Evolutionary conservation across 2,888 invertebrate genomes (phyloP).

Genomic region (Caenorhabditis japonica): DNA sequence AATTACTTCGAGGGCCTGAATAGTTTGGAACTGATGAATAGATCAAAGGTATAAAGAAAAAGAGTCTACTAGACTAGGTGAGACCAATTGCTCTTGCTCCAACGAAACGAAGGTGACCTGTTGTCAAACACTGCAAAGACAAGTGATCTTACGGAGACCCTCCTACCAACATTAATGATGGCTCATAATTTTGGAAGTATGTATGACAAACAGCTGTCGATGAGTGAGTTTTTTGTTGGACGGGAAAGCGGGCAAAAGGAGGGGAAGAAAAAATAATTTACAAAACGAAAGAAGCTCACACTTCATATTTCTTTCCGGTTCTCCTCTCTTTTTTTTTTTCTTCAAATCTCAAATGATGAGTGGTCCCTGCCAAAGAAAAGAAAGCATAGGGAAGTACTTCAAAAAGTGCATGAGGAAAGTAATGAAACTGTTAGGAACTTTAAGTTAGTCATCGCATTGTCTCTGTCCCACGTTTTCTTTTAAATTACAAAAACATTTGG

Average conservation of each 20-base stretch:
- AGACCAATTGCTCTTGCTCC: slow-evolving; percentile 24
- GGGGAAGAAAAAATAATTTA: slow-evolving; percentile 20
- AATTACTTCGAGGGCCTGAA: no score
- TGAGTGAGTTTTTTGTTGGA: neutral
- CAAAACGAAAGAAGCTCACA: slow-evolving; percentile 20
- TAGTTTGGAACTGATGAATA: no score
- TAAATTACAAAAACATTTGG: no score
- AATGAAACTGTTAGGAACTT: neutral
- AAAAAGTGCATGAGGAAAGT: neutral
- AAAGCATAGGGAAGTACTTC: no score
- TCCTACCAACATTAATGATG: slow-evolving; percentile 34
- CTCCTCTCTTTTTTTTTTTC: slow-evolving; percentile 15
- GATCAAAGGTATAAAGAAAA: slow-evolving; percentile 13
- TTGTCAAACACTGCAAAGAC: slow-evolving; percentile 44
- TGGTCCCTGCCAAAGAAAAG: slow-evolving; percentile 3
- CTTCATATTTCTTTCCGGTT: slow-evolving; percentile 26
- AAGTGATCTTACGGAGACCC: slow-evolving; percentile 27
- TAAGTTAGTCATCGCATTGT: no score
- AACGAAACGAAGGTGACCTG: slow-evolving; percentile 31
- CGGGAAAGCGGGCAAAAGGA: neutral
- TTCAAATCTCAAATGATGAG: slow-evolving; percentile 4
- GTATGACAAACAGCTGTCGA: slow-evolving; percentile 47
- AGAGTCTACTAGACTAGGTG: slow-evolving; percentile 15
- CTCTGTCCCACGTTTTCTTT: no score
- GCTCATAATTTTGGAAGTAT: slow-evolving; percentile 47